Evolutionary conservation across 2,888 invertebrate genomes (phyloP).

Genomic region (Yponomeuta cagnagella): DNA sequence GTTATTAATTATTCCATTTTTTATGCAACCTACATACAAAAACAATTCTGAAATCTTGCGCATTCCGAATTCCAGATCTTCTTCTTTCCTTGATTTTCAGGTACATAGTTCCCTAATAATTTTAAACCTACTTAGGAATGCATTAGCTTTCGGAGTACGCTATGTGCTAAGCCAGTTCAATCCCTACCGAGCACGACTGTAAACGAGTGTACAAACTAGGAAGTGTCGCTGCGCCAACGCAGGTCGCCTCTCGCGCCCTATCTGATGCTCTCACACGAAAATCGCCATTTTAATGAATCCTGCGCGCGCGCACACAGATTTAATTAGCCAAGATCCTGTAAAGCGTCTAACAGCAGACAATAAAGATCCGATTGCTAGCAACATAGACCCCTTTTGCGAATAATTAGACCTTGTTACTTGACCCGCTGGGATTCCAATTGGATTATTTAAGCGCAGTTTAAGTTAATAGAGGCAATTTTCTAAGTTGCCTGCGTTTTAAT

Average conservation of each 20-base stretch:
- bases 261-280: constrained; percentile 70
- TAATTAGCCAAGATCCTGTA: constrained; percentile 67
- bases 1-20: too few relatives aligned
- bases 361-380: constrained; percentile 51
- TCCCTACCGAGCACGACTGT: not conserved
- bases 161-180: not conserved
- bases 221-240: constrained; percentile 29
- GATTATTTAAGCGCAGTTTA: not conserved
- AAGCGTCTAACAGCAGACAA: constrained; percentile 52
- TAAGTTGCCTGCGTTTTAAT: not conserved
- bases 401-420: constrained; percentile 58
- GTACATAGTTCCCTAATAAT: too few relatives aligned
- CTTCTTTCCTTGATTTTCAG: too few relatives aligned
- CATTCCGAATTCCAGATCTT: too few relatives aligned
- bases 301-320: constrained; percentile 28
- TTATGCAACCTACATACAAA: too few relatives aligned
- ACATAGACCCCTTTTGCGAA: constrained; percentile 51
- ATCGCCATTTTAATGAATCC: constrained; percentile 63
- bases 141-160: not conserved
- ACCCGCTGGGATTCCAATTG: constrained; percentile 16
- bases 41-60: too few relatives aligned
- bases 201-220: constrained; percentile 27
- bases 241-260: constrained; percentile 28
- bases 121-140: too few relatives aligned
- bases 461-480: not conserved